Percentiles rank a stretch among this genome's conserved stretches.
Conservation (phyloP, 37 sponge, comb jelly and placozoan genomes). For the Oscarella lobularis region DNA sequence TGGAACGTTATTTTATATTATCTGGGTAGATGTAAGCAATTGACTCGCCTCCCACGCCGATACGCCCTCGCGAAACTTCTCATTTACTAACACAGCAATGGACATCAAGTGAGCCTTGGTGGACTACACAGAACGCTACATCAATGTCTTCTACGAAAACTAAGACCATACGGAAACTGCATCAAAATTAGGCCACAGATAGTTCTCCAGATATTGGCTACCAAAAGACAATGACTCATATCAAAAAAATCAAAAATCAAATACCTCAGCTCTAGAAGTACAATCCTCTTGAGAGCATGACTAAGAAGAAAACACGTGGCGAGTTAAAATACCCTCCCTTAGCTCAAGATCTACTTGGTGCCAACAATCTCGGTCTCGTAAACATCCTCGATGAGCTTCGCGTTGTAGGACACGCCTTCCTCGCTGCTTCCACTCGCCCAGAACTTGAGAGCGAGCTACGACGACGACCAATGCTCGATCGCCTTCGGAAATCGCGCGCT, state of each 20-base stretch:
- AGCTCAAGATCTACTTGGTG: conserved; percentile 11
- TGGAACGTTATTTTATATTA: background rate
- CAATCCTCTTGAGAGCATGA: conserved; percentile 44
- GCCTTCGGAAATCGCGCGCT: background rate
- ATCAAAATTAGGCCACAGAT: conserved; percentile 85
- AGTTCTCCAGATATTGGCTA: conserved; percentile 95
- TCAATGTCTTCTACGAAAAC: background rate
- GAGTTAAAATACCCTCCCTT: background rate
- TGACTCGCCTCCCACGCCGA: conserved; percentile 67
- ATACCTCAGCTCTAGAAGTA: conserved; percentile 55
- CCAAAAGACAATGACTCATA: background rate
- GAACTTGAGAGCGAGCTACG: background rate
- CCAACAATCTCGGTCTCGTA: conserved; percentile 15
- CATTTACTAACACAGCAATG: conserved; percentile 87
- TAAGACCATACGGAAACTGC: conserved; percentile 21
- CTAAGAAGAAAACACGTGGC: conserved; percentile 16
- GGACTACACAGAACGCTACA: conserved; percentile 1
- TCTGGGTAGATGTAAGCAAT: background rate
- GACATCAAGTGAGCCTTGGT: conserved; percentile 66
- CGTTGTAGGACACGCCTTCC: background rate
- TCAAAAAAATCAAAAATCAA: background rate
- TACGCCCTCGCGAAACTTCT: conserved; percentile 89
- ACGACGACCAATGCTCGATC: background rate
- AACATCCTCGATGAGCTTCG: conserved; percentile 11
- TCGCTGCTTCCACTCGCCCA: background rate